Conservation (phyloP, 2,797 vertebrate species). For the Periparus ater region DNA sequence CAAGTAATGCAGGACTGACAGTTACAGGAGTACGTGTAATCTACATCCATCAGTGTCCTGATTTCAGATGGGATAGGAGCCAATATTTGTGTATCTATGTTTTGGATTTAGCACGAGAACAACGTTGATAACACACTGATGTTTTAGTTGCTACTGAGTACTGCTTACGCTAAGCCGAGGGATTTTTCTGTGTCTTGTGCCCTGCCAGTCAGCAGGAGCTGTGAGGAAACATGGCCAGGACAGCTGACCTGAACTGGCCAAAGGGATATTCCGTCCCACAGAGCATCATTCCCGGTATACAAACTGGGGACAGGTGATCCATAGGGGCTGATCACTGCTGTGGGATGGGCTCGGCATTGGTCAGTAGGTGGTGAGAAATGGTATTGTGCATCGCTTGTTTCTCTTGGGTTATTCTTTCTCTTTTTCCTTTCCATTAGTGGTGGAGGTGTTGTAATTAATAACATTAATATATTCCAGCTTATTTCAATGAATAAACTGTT, state of each 20-base stretch:
- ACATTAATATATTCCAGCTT: neutral
- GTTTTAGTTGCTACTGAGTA: neutral
- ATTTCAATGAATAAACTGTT: neutral
- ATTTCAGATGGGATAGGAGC: neutral
- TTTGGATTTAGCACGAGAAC: neutral
- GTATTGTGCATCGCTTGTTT: neutral
- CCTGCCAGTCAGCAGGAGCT: neutral
- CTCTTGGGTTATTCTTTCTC: neutral
- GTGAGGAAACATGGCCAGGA: neutral
- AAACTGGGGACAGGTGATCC: accelerated
- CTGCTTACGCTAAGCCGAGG: neutral
- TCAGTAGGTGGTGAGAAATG: neutral
- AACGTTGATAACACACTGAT: neutral
- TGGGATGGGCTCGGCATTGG: accelerated
- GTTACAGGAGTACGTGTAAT: neutral
- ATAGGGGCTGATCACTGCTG: neutral
- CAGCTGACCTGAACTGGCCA: neutral
- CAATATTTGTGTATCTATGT: neutral
- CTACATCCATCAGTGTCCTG: neutral
- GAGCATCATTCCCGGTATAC: neutral
- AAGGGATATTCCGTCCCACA: neutral
- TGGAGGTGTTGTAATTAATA: neutral
- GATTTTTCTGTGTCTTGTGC: accelerated
- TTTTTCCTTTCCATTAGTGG: neutral
- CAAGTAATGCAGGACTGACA: neutral